Evolutionary conservation across 2,888 invertebrate genomes (phyloP).

Genomic region (Ormyrus labotus): DNA sequence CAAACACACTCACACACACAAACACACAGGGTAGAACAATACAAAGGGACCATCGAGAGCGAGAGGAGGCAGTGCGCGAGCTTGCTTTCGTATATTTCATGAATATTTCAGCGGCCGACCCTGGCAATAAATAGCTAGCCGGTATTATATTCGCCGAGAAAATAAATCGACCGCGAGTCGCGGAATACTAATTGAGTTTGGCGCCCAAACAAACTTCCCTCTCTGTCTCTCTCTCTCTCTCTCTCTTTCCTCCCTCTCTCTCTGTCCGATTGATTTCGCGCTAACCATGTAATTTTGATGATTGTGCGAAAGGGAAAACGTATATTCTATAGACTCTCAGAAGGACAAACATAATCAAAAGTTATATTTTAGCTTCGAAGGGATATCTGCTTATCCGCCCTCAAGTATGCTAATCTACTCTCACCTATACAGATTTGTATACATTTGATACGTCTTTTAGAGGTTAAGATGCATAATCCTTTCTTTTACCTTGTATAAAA

Average conservation of each 20-base stretch:
- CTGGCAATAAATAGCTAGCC: constrained; percentile 71
- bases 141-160: constrained; percentile 33
- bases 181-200: constrained; percentile 70
- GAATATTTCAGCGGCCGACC: constrained; percentile 73
- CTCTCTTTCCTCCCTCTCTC: too few relatives aligned
- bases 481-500: too few relatives aligned
- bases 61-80: constrained; percentile 60
- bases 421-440: too few relatives aligned
- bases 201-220: background rate
- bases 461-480: too few relatives aligned
- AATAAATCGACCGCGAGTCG: constrained; percentile 53
- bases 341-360: too few relatives aligned
- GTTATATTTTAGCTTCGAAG: too few relatives aligned
- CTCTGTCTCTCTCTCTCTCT: too few relatives aligned
- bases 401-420: too few relatives aligned
- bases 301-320: constrained; percentile 2
- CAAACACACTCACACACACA: background rate
- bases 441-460: too few relatives aligned
- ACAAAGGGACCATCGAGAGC: constrained; percentile 66
- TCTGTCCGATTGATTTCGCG: too few relatives aligned
- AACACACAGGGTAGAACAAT: constrained; percentile 41
- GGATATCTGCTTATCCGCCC: too few relatives aligned
- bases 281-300: background rate
- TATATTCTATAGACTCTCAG: background rate
- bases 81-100: constrained; percentile 68